Conservation (phyloP, 37 sponge, comb jelly and placozoan genomes). For the Hexactinellida sp. region DNA sequence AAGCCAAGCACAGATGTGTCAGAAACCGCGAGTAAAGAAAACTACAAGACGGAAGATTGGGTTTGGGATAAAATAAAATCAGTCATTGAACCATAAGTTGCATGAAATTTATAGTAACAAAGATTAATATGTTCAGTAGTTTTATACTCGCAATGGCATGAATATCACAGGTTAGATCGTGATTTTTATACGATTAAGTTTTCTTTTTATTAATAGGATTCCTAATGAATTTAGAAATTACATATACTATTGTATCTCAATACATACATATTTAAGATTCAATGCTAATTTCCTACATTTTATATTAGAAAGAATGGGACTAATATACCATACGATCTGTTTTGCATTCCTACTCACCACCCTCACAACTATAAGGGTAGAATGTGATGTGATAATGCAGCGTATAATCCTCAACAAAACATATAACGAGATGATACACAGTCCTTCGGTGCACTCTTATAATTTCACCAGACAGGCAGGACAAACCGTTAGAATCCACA, state of each 20-base stretch:
- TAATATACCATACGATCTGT: not conserved
- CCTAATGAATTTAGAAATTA: not conserved
- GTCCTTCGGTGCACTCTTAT: not conserved
- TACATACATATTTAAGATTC: not conserved
- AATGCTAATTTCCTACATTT: not conserved
- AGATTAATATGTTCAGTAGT: not conserved
- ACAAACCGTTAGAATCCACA: not conserved
- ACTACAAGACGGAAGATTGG: not conserved
- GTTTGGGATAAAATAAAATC: not conserved
- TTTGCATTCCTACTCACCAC: not conserved
- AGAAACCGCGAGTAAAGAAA: conserved; percentile 6
- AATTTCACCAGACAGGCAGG: not conserved
- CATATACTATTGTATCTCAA: not conserved
- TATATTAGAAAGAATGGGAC: not conserved
- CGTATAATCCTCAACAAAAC: not conserved
- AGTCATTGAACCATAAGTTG: not conserved
- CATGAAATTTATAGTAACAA: not conserved
- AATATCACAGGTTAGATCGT: too few relatives aligned
- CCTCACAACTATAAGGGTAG: not conserved
- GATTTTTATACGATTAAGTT: too few relatives aligned
- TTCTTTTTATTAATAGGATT: too few relatives aligned
- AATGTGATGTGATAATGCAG: not conserved
- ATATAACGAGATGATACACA: not conserved
- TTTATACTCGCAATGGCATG: not conserved
- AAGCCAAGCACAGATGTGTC: not conserved